Base-by-base conservation (phyloP, 2,888 invertebrate species). In the Sturmia bella region DNA sequence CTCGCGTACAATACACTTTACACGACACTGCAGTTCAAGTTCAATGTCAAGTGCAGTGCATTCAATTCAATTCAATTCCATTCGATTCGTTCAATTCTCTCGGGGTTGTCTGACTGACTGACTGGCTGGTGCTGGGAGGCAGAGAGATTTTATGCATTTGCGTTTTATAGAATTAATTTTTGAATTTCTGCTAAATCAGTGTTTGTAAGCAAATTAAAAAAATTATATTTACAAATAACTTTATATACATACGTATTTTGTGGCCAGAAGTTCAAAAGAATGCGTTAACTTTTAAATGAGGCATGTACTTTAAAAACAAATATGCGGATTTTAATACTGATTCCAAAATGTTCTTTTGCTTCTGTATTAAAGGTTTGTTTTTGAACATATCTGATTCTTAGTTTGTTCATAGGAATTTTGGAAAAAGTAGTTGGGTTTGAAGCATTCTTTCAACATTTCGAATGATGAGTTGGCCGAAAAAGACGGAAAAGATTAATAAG, bases 31-130 rank as follows among this genome's bases (percentile, higher is more conserved):
- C 87, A 88, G 88, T 88, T 88, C 88, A 88, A 88, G 88, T 88
- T 89, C 88, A 88, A 88, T 88, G 88, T 87, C 88, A 89, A 87
- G 87, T 87, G 87, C 86, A 87, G 84, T 86, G 74, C 63, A 81
- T 70, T 77, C 48, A 77, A 57, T 69, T 32, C 56, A 45, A 45
- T 57, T 69, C 59, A 59, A n/a, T 70, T 48, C 54, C 21, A 63
- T 54, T 63, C 54, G 54, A 45, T 63, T 59, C 48, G 45, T 64
- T 54, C 12, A 32, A 57, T 27, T 32, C 19, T 12, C 19, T 54
- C 24, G 19, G 17, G 17, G 17, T 41, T 39, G n/a, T 13, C 0
- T 15, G 24, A 1, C 6, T 15, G 0, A n/a, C 13, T 6, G 32
- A n/a, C 3, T 54, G 48, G 27, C 19, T 57, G 15, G 45, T 27